Percentiles rank a stretch among this genome's conserved stretches.
Evolutionary conservation across 2,797 vertebrate genomes (phyloP).

Genomic region (Enteromius unitaeniatus): DNA sequence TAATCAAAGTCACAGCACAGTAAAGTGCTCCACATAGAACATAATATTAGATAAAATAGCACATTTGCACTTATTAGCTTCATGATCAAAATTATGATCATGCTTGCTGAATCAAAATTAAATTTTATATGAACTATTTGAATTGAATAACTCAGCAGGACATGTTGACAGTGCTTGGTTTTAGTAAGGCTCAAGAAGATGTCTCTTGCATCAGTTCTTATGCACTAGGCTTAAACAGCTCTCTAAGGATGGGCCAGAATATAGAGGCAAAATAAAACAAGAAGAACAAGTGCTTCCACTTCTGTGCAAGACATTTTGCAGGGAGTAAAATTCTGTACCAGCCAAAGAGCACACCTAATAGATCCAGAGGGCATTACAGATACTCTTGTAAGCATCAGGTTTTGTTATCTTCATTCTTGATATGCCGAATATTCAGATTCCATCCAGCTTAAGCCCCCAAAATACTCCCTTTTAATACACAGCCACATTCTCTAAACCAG

Average conservation of each 20-base stretch:
- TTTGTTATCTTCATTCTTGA: background rate
- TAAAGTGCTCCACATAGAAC: background rate
- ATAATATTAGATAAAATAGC: background rate
- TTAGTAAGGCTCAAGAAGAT: background rate
- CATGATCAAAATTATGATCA: background rate
- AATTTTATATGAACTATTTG: background rate
- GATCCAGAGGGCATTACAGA: background rate
- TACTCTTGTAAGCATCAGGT: background rate
- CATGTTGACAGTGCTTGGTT: background rate
- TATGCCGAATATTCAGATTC: background rate
- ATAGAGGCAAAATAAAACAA: background rate
- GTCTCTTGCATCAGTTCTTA: background rate
- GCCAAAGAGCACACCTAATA: background rate
- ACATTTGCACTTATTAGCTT: background rate
- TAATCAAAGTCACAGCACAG: background rate
- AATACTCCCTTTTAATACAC: slow-evolving; percentile 14
- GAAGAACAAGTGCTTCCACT: background rate
- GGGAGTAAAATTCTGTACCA: background rate
- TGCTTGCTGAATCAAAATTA: background rate
- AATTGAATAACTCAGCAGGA: background rate
- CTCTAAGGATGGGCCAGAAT: background rate
- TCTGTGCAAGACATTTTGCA: background rate
- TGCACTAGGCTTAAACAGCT: background rate
- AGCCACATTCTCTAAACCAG: slow-evolving; percentile 65
- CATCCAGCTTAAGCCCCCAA: slow-evolving; percentile 6